Evolutionary conservation across 2,888 invertebrate species (phyloP).

Genomic region (Entomobrya multifasciata): DNA sequence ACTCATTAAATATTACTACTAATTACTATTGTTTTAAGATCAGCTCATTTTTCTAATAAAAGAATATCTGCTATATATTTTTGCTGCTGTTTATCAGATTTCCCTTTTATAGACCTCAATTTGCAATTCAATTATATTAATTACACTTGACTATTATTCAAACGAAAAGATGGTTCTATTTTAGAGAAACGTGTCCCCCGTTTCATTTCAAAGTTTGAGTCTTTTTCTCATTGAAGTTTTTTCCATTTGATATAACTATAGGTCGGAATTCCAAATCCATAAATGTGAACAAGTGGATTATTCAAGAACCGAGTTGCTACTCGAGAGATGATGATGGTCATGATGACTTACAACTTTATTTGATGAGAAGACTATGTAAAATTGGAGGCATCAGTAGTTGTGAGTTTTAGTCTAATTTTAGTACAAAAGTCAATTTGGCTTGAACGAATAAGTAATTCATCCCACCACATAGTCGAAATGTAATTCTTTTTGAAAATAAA

Average conservation of each 20-base stretch:
- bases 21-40: not conserved
- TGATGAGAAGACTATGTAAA: constrained; percentile 31
- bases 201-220: constrained; percentile 4
- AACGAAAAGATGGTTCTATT: not conserved
- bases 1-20: not conserved
- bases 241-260: constrained; percentile 41
- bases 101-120: constrained; percentile 41
- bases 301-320: constrained; percentile 43
- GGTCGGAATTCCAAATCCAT: constrained; percentile 67
- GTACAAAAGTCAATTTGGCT: constrained; percentile 8
- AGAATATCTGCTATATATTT: constrained; percentile 20
- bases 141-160: not conserved
- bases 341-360: constrained; percentile 35
- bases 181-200: not conserved
- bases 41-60: constrained; percentile 21
- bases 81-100: constrained; percentile 45
- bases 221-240: constrained; percentile 11
- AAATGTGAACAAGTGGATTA: constrained; percentile 45
- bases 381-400: constrained; percentile 29
- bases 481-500: too few species aligned
- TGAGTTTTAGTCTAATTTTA: constrained; percentile 30
- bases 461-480: too few species aligned
- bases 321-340: constrained; percentile 55
- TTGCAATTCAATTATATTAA: not conserved
- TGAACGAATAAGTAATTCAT: too few species aligned